phyloP scores from a whole-genome alignment of 2,113 vertebrate genomes.

The Tor tambroides region DNA sequence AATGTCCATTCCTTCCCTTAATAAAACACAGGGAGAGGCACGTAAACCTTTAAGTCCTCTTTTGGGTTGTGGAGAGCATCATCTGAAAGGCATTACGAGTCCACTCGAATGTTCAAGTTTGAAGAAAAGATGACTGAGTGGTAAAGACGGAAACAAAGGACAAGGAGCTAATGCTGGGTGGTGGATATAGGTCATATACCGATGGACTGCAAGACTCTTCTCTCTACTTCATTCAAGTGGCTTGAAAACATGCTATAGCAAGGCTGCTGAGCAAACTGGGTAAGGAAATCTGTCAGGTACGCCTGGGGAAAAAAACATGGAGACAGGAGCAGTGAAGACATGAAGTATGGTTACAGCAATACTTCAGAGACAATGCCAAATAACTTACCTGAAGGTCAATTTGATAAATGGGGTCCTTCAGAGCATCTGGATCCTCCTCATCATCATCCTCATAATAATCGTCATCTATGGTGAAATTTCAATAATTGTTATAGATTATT shows the following conservation, averaged over 20 bases:
- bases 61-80: background rate
- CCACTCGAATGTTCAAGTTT: conserved; percentile 38
- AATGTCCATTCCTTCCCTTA: background rate
- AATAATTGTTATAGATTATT: background rate
- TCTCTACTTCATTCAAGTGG: conserved; percentile 91
- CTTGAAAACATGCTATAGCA: conserved; percentile 96
- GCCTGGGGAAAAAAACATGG: conserved; percentile 75
- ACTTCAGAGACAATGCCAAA: background rate
- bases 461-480: conserved; percentile 80
- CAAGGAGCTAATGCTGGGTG: conserved; percentile 50
- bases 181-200: conserved; percentile 79
- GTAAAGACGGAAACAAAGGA: conserved; percentile 51
- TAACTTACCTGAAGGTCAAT: conserved; percentile 89
- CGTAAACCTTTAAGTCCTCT: conserved; percentile 29
- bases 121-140: conserved; percentile 38
- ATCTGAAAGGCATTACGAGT: conserved; percentile 23
- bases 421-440: conserved; percentile 94
- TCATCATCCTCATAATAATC: conserved; percentile 99
- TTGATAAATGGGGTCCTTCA: conserved; percentile 97
- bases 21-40: conserved; percentile 25
- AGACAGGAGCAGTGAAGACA: background rate
- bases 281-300: conserved; percentile 96
- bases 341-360: conserved; percentile 57
- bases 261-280: conserved; percentile 96
- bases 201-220: conserved; percentile 90